These are phyloP conservation scores for Colistium nudipinnis DNA, from an alignment of 2,113 vertebrate species.

Conservation along the genomic window DNA sequence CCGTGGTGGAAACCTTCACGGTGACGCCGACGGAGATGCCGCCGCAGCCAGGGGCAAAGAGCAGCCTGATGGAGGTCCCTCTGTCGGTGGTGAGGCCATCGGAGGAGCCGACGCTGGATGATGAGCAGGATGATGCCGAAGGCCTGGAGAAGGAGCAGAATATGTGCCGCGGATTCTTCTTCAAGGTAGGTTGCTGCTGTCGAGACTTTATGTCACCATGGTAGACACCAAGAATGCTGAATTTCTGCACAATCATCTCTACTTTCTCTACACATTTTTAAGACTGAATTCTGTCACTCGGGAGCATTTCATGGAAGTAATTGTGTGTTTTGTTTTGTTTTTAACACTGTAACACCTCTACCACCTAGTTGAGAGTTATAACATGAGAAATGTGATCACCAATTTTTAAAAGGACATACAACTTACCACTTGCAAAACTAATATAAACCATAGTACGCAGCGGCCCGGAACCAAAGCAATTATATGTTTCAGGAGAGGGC, in stretches of 20 bases:
- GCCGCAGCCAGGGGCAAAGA: constrained; percentile 71
- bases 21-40: constrained; percentile 87
- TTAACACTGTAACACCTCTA: too few species aligned
- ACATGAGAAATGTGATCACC: background rate
- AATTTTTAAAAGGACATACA: background rate
- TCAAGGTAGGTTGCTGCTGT: constrained; percentile 85
- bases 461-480: background rate
- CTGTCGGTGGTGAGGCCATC: constrained; percentile 88
- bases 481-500: background rate
- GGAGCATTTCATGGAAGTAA: too few species aligned
- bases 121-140: constrained; percentile 82
- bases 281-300: background rate
- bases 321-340: too few species aligned
- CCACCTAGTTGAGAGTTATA: background rate
- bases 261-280: too few species aligned
- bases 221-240: background rate
- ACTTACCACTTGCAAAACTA: background rate
- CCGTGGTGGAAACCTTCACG: constrained; percentile 86
- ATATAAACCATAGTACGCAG: background rate
- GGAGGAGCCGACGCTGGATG: constrained; percentile 81
- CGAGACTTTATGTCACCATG: background rate
- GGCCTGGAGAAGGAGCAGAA: constrained; percentile 90
- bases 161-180: constrained; percentile 95
- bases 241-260: background rate
- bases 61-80: constrained; percentile 93